These are phyloP conservation scores for Apodemia zela DNA, from an alignment of 2,888 invertebrate species.

Conservation along the genomic window DNA sequence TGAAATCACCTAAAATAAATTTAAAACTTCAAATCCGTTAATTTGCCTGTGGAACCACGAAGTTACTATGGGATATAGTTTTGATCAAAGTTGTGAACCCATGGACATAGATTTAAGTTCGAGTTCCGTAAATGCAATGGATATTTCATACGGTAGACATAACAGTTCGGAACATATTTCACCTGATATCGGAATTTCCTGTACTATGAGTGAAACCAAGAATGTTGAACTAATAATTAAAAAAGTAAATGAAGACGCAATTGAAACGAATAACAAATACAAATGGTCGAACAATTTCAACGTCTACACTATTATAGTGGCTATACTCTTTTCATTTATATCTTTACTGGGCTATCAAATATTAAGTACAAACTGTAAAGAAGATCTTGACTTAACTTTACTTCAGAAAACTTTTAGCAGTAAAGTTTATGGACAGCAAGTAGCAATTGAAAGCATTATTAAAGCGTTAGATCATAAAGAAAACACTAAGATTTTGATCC, in stretches of 20 bases:
- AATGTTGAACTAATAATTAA: not conserved
- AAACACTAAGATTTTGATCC: constrained; percentile 51
- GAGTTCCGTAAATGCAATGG: constrained; percentile 53
- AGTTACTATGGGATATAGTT: constrained; percentile 12
- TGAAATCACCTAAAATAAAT: too few relatives aligned
- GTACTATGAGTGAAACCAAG: not conserved
- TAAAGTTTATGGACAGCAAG: constrained; percentile 57
- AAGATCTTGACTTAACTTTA: constrained; percentile 40
- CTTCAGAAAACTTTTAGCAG: constrained; percentile 41
- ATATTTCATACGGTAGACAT: constrained; percentile 43
- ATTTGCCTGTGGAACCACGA: not conserved
- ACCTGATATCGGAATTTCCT: not conserved
- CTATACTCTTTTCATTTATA: constrained; percentile 36
- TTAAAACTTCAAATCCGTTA: not conserved
- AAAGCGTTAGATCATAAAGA: constrained; percentile 42
- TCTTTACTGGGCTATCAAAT: constrained; percentile 43
- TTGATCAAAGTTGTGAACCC: constrained; percentile 53
- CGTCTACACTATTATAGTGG: not conserved
- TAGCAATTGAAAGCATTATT: constrained; percentile 46
- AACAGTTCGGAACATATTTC: not conserved
- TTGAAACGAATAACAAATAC: not conserved
- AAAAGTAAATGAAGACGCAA: not conserved
- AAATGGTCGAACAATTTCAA: not conserved
- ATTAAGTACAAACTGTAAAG: constrained; percentile 45
- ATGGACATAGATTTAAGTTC: constrained; percentile 68